Evolutionary conservation across 2,113 vertebrate species (phyloP).

Genomic region (Gobius niger): DNA sequence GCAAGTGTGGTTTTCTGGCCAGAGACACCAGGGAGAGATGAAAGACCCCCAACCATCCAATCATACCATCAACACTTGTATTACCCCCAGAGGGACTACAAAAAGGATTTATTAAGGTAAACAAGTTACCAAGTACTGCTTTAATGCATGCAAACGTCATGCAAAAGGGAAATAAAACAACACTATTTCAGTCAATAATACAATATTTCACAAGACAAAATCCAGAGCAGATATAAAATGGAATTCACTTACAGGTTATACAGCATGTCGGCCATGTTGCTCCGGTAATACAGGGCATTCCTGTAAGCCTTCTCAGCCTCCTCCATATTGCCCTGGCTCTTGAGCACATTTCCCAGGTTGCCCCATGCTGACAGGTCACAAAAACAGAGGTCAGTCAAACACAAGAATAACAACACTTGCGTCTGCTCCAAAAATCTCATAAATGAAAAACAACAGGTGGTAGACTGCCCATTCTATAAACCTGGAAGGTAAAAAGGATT

Average conservation of each 20-base stretch:
- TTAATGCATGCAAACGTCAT: no score
- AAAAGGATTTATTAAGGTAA: no score
- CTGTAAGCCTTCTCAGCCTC: slow-evolving; percentile 96
- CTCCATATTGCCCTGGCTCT: slow-evolving; percentile 96
- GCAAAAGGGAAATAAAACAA: no score
- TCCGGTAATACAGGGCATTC: slow-evolving; percentile 96
- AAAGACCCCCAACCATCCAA: no score
- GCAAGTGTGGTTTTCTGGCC: no score
- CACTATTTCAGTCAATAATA: no score
- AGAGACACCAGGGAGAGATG: no score
- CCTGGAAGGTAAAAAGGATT: slow-evolving; percentile 15
- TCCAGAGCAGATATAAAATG: not conserved
- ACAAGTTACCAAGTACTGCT: no score
- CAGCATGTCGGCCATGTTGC: slow-evolving; percentile 99
- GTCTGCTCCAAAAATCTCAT: not conserved
- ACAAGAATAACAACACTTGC: not conserved
- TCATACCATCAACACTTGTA: no score
- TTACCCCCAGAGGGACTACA: no score
- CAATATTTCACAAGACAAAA: no score
- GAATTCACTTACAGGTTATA: slow-evolving; percentile 94
- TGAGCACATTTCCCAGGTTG: slow-evolving; percentile 89
- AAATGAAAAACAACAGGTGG: not conserved
- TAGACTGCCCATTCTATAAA: slow-evolving; percentile 5
- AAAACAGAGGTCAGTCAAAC: slow-evolving; percentile 32
- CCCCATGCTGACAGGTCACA: slow-evolving; percentile 11